Base-by-base conservation (phyloP, 2,888 invertebrate genomes). In the Cylloceria caligata region DNA sequence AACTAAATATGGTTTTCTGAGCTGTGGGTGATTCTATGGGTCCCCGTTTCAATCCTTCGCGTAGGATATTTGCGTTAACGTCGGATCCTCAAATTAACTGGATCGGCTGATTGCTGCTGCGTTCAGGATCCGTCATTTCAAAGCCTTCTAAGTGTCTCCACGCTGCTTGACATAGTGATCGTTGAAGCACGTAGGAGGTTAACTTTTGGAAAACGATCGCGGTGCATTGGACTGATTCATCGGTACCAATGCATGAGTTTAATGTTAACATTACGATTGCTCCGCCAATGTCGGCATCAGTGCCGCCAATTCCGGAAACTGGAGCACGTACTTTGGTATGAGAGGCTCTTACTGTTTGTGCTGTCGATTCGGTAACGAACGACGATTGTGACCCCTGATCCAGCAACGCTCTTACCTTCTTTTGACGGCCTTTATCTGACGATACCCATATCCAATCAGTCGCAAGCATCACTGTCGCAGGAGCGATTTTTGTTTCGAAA, bases 341-440 rank as follows among this genome's bases (percentile, higher is more conserved):
- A 9, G 76, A 45, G 19, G 84, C 47, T 21, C 67, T 60, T 1
- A 86, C 39, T 7, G 24, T n/a, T 55, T 84, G 81, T 2, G 64
- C 84, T 9, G 80, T 24, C 13, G 79, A 47, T 36, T 81, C 74
- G 1, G 85, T 82, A 11, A 87, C 42, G 69, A 85, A 86, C 3
- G 83, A 78, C 2, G 83, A 75, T 49, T 85, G 80, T 0, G 84
- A 84, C 1, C 86, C 85, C 68, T 83, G 80, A 73, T 86, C 85
- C 3, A 87, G 27, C 47, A 85, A 39, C 2, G 75, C 84, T 27
- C 84, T 75, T 9, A 72, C 82, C 11, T 42, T 27, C 0, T 71
- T 19, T 47, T 52, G 45, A n/a, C 72, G 47, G 9, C 85, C 84
- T 7, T 30, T 60, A 0, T 45, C 16, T 13, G 71, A 27, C 11